phyloP scores from a whole-genome alignment of 1,140 invertebrate species.

The Bombus balteatus region DNA sequence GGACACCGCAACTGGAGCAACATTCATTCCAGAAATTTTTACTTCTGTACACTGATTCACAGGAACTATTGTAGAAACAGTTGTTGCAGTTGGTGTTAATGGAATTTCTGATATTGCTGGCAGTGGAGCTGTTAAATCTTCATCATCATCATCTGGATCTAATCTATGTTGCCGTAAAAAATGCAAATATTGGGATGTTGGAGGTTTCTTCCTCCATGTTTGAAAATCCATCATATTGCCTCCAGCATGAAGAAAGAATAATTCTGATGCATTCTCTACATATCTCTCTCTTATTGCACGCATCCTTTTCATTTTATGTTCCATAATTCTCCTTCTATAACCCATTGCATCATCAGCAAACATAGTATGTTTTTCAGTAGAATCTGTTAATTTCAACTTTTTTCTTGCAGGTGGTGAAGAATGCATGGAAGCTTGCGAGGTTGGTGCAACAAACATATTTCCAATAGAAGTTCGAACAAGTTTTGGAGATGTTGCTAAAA shows the following conservation, averaged over 20 bases:
- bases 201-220: slow-evolving; percentile 90
- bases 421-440: slow-evolving; percentile 62
- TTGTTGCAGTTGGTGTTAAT: slow-evolving; percentile 38
- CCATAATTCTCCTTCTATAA: slow-evolving; percentile 79
- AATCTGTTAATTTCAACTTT: slow-evolving; percentile 78
- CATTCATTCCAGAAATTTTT: slow-evolving; percentile 86
- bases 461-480: slow-evolving; percentile 76
- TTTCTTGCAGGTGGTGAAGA: slow-evolving; percentile 76
- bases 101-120: slow-evolving; percentile 74
- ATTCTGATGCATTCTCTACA: slow-evolving; percentile 91
- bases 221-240: slow-evolving; percentile 94
- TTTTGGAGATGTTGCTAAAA: slow-evolving; percentile 79
- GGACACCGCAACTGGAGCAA: slow-evolving; percentile 85
- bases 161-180: slow-evolving; percentile 90
- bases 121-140: slow-evolving; percentile 80
- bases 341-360: slow-evolving; percentile 71
- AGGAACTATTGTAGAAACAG: slow-evolving; percentile 56
- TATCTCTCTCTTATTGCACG: slow-evolving; percentile 84
- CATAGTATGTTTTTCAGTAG: slow-evolving; percentile 66
- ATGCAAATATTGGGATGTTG: slow-evolving; percentile 87
- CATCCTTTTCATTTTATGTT: slow-evolving; percentile 81
- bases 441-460: slow-evolving; percentile 77
- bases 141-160: slow-evolving; percentile 86
- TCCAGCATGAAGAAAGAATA: slow-evolving; percentile 92
- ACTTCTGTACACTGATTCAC: slow-evolving; percentile 82